Evolutionary conservation across 2,888 invertebrate species (phyloP), one percentile per base, ranked within the genome.

Genomic region (Rotaria socialis): DNA sequence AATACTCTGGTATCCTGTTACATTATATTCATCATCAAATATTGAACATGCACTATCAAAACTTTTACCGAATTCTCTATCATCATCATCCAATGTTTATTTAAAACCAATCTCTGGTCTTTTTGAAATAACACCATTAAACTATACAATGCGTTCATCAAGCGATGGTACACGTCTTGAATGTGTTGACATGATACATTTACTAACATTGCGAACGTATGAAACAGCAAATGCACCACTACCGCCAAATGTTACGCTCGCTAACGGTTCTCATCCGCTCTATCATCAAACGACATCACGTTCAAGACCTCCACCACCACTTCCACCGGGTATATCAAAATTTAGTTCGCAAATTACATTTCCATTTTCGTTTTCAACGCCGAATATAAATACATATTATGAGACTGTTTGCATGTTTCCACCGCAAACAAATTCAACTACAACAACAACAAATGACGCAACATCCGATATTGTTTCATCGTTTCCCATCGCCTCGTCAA

Each of bases 91-190:
- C n/a, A 80, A 80, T 80, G 80, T 80, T 80, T 80, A 89, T 89
- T 85, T 88, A 88, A 84, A 87, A 84, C 87, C 86, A 89, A 88
- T 88, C 88, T 89, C 88, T 88, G 93, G 93, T 52, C 90, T 94
- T 86, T 92, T 95, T 86, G 95, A 96, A 93, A 95, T 96, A 0
- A 95, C 95, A 90, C 96, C 96, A 3, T 92, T 97, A 74, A 95
- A 96, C 92, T 96, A 96, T 89, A 94, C 93, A 24, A 96, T 96
- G 90, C 94, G 95, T 89, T 93, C 94, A 85, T 95, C 96, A 7
- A 96, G 96, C 80, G 96, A 96, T 90, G 96, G 96, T 55, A 96
- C 96, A 80, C 94, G 95, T 90, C 93, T 96, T 90, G 96, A 96
- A 92, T 88, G 90, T 75, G 88, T 91, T 86, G 90, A 91, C 87